Base-by-base conservation (phyloP, 2,888 invertebrate genomes). In the Iphiclides podalirius region DNA sequence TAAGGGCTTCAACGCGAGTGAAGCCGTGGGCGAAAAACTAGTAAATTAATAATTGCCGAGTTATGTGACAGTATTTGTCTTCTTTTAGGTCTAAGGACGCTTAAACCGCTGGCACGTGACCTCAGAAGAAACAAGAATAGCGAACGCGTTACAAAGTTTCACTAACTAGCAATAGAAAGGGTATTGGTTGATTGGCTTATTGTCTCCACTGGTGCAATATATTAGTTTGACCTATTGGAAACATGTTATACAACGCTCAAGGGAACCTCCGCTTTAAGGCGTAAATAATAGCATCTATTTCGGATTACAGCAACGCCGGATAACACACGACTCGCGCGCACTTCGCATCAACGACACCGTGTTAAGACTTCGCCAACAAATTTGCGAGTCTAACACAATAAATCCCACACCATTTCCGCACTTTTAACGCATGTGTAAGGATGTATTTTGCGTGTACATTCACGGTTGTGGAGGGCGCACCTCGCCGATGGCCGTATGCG, bases 401-500 rank as follows among this genome's bases (percentile, higher is more conserved):
- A 14, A 11, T 23, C 38, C 40, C 17, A 50, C 16, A 40, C 15
- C 4, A 45, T 40, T 35, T 14, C 14, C 11, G 33, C n/a, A 31
- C 36, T 15, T 45, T 14, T 20, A 2, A 7, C 41, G 7, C 9
- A 14, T 31, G n/a, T 2, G 20, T 37, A 41, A 13, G 37, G 50
- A 11, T 37, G 14, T 20, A 9, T 35, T 51, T 51, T 20, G 45
- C 38, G 26, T 48, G 42, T 38, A 38, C 28, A 13, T 47, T 26
- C 12, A 31, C 12, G n/a, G 35, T 13, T 8, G 12, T 43, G 2
- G 26, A 28, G 15, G 43, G 47, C 45, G 36, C 44, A 38, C 42
- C 43, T 43, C 36, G 46, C 13, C 37, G 38, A 9, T 48, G 37
- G 38, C 52, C 48, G 47, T 52, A 55, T 52, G 53, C 31, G 43